Conservation (phyloP, 2,797 vertebrate species). For the Pseudomugil gertrudae region DNA sequence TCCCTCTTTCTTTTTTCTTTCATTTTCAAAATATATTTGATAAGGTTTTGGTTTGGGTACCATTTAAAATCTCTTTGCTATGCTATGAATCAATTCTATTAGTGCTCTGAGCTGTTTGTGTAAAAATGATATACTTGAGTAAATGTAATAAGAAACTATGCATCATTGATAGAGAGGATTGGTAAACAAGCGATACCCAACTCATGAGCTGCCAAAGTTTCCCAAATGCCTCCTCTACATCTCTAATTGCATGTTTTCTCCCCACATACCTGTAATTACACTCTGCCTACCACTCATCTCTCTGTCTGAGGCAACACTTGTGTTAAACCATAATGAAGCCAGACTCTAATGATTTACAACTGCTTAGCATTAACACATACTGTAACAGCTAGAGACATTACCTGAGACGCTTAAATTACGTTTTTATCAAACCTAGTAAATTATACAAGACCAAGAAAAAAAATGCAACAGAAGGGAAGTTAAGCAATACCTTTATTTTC, state of each 20-base stretch:
- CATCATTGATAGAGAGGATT: constrained; percentile 14
- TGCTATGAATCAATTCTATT: background rate
- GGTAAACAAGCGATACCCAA: constrained; percentile 47
- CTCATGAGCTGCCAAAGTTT: constrained; percentile 58
- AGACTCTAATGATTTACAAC: constrained; percentile 78
- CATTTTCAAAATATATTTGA: background rate
- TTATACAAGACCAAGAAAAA: constrained; percentile 42
- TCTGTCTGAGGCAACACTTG: constrained; percentile 69
- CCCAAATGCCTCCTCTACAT: constrained; percentile 72
- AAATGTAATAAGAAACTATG: constrained; percentile 28
- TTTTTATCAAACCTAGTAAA: constrained; percentile 58
- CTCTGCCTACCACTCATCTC: constrained; percentile 70
- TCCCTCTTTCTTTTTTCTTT: background rate
- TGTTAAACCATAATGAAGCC: constrained; percentile 75
- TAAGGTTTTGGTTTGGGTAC: too few relatives aligned
- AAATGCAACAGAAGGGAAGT: constrained; percentile 20
- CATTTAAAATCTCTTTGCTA: background rate
- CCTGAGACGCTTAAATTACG: constrained; percentile 43
- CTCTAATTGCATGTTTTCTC: constrained; percentile 80
- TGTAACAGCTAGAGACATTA: constrained; percentile 54
- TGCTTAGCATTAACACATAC: constrained; percentile 65
- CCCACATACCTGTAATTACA: constrained; percentile 78
- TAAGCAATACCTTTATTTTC: constrained; percentile 32
- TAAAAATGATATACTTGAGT: background rate
- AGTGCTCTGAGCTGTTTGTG: background rate